Conservation (phyloP, 2,888 invertebrate genomes). For the Heliconius ethilla region DNA sequence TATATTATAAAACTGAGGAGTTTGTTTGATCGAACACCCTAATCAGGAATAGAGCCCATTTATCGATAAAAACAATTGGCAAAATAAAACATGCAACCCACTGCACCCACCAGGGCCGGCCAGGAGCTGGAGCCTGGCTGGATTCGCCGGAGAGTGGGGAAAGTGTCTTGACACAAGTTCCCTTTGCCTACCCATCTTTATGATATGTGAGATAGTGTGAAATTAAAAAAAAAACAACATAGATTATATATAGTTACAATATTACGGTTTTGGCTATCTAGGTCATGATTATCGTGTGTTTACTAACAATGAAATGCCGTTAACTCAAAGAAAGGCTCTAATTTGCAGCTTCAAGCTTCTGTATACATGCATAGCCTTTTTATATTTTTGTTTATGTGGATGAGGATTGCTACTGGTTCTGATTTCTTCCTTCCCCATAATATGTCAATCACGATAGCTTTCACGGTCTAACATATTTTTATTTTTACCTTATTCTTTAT, state of each 20-base stretch:
- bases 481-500: neutral
- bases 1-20: too few species aligned
- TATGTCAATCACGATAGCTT: neutral
- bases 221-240: too few species aligned
- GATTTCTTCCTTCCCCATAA: neutral
- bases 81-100: too few species aligned
- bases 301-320: constrained; percentile 8
- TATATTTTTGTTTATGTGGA: neutral
- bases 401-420: too few species aligned
- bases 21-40: too few species aligned
- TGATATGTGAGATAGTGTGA: neutral
- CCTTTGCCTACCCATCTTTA: neutral
- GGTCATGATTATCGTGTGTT: constrained; percentile 18
- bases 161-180: neutral
- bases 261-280: neutral
- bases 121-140: too few species aligned
- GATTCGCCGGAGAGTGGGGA: neutral
- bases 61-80: too few species aligned
- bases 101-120: too few species aligned
- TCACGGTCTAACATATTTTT: neutral
- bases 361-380: neutral
- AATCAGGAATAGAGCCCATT: too few species aligned
- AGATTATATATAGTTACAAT: neutral
- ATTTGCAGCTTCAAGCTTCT: neutral
- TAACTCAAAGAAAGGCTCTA: constrained; percentile 15